Evolutionary conservation across 2,888 invertebrate species (phyloP).

Genomic region (Hyalella azteca): DNA sequence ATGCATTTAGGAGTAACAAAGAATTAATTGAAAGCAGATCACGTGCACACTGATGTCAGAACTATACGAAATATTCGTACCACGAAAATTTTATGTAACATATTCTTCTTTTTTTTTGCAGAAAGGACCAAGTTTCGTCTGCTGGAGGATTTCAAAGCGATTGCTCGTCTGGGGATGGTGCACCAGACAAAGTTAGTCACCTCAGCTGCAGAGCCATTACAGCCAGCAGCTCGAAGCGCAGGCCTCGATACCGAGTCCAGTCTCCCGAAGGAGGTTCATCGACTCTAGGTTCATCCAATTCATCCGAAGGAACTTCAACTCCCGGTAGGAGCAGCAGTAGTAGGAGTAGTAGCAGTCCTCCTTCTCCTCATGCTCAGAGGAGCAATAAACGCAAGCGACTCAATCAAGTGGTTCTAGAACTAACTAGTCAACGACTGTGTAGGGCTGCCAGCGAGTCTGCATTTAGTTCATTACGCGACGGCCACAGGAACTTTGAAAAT

Average conservation of each 20-base stretch:
- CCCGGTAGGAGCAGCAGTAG: not conserved
- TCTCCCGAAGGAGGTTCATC: not conserved
- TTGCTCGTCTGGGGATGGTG: not conserved
- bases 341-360: not conserved
- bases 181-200: not conserved
- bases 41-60: not conserved
- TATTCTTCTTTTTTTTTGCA: not conserved
- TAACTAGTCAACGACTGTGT: slow-evolving; percentile 54
- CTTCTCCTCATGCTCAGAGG: slow-evolving; percentile 40
- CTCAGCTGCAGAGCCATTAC: not conserved
- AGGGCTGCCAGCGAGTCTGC: slow-evolving; percentile 45
- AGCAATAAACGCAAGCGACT: slow-evolving; percentile 56
- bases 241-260: not conserved
- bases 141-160: not conserved
- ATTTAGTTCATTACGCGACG: too few relatives aligned
- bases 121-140: not conserved
- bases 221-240: not conserved
- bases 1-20: too few relatives aligned
- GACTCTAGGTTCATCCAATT: not conserved
- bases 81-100: not conserved
- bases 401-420: slow-evolving; percentile 57
- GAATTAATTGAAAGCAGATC: not conserved
- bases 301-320: not conserved
- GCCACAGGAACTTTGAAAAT: not conserved
- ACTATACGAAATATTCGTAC: too few relatives aligned